phyloP scores from a whole-genome alignment of 1,140 invertebrate genomes.

The Drosophila ercepeae region DNA sequence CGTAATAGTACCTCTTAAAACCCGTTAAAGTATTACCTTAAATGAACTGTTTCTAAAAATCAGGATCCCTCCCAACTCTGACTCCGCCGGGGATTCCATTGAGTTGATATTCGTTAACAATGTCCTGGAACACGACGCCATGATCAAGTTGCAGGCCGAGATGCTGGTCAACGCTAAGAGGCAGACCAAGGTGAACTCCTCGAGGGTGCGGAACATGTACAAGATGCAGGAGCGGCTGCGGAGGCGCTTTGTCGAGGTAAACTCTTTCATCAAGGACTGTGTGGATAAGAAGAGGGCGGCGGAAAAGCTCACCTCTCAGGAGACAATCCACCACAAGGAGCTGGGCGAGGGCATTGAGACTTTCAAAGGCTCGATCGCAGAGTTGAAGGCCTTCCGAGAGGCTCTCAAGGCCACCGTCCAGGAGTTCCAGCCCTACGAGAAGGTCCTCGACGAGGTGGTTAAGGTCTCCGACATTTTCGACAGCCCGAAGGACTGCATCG shows the following conservation, averaged over 20 bases:
- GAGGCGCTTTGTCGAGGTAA: conserved; percentile 76
- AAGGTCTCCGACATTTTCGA: conserved; percentile 60
- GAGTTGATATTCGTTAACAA: conserved; percentile 74
- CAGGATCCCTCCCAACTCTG: conserved; percentile 71
- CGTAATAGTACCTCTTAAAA: conserved; percentile 17
- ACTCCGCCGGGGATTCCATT: conserved; percentile 72
- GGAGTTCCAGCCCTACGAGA: conserved; percentile 77
- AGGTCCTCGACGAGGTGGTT: conserved; percentile 74
- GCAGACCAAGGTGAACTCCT: conserved; percentile 55
- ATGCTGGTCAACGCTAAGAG: conserved; percentile 61
- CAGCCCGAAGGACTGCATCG: conserved; percentile 71
- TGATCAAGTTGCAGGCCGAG: conserved; percentile 67
- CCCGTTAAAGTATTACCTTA: not conserved
- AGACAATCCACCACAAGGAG: conserved; percentile 56
- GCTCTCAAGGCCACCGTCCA: conserved; percentile 69
- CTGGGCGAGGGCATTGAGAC: conserved; percentile 59
- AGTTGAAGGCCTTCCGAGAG: conserved; percentile 64
- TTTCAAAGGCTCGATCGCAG: conserved; percentile 56
- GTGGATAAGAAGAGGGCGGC: conserved; percentile 65
- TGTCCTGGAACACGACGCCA: conserved; percentile 66
- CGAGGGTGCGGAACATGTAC: conserved; percentile 67
- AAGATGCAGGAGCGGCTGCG: conserved; percentile 68
- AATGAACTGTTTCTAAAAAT: not conserved
- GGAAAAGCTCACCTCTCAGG: conserved; percentile 52
- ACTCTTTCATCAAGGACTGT: conserved; percentile 81